These are phyloP conservation scores for Alsophila aescularia DNA, from an alignment of 2,888 invertebrate species.

Conservation along the genomic window DNA sequence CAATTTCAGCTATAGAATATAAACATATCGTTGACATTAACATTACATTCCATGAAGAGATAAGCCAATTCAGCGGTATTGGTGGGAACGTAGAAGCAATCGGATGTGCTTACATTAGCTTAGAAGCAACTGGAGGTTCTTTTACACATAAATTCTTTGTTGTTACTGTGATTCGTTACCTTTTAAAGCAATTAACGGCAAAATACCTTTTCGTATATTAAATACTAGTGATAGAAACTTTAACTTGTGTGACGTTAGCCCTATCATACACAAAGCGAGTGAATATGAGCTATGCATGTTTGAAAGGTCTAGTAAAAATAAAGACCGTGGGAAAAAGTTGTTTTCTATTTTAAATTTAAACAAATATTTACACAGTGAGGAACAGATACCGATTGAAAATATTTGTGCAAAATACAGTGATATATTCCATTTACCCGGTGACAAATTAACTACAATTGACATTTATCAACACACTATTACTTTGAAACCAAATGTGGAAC, in stretches of 20 bases:
- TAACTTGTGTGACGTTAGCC: neutral
- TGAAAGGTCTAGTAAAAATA: neutral
- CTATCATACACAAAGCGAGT: neutral
- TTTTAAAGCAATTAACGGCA: neutral
- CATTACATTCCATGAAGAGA: neutral
- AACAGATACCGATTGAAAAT: conserved; percentile 1
- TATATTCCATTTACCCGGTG: conserved; percentile 8
- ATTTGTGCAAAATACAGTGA: conserved; percentile 13
- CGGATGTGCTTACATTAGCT: no score
- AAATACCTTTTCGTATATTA: neutral
- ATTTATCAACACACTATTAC: neutral
- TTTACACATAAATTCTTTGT: no score
- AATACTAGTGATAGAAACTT: neutral
- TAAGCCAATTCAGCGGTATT: neutral
- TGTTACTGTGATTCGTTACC: no score
- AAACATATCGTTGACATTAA: neutral
- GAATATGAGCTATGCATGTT: neutral
- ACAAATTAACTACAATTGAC: conserved; percentile 11
- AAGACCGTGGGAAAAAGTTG: neutral
- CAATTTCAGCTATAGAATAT: neutral
- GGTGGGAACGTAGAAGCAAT: no score
- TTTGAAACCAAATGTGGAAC: neutral
- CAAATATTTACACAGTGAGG: neutral
- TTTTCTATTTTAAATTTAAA: neutral
- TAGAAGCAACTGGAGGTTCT: no score